A percentile compares a stretch with the other conserved stretches of the same genome.
phyloP scores from a whole-genome alignment of 1,140 invertebrate genomes.

The Adelges cooleyi region DNA sequence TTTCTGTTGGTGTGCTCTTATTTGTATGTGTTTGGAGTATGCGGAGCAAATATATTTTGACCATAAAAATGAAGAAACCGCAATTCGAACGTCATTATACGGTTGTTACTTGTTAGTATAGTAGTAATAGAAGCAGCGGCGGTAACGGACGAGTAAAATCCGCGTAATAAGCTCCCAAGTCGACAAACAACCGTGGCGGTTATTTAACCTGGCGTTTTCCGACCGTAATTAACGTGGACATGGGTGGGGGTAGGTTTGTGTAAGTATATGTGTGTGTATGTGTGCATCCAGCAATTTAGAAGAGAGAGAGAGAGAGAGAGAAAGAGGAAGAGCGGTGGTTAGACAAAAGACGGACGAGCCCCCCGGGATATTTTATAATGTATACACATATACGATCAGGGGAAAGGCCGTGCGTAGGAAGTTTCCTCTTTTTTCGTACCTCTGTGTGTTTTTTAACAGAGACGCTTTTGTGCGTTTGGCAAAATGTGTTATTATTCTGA shows the following conservation, averaged over 20 bases:
- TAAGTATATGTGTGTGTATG: slow-evolving; percentile 1
- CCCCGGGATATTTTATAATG: slow-evolving; percentile 20
- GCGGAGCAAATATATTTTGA: too few relatives aligned
- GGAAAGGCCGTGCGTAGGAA: neutral
- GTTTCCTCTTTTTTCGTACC: neutral
- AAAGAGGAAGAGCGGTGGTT: neutral
- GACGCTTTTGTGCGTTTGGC: too few relatives aligned
- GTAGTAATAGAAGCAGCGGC: too few relatives aligned
- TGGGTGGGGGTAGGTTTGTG: neutral
- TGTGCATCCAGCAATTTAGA: neutral
- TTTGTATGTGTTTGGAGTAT: too few relatives aligned
- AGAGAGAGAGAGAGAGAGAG: neutral
- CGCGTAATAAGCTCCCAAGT: slow-evolving; percentile 1
- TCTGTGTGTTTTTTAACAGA: too few relatives aligned
- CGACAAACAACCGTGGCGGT: slow-evolving; percentile 24
- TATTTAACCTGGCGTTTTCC: slow-evolving; percentile 27
- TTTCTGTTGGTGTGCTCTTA: too few relatives aligned
- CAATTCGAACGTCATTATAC: too few relatives aligned
- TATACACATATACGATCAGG: slow-evolving; percentile 1
- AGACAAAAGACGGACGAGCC: slow-evolving; percentile 26
- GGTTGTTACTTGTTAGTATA: too few relatives aligned
- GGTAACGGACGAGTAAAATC: too few relatives aligned
- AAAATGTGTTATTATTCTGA: too few relatives aligned
- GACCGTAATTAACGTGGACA: slow-evolving; percentile 24
- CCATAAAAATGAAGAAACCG: too few relatives aligned